phyloP scores from a whole-genome alignment of 2,113 vertebrate species.

The Stigmatopora argus region DNA sequence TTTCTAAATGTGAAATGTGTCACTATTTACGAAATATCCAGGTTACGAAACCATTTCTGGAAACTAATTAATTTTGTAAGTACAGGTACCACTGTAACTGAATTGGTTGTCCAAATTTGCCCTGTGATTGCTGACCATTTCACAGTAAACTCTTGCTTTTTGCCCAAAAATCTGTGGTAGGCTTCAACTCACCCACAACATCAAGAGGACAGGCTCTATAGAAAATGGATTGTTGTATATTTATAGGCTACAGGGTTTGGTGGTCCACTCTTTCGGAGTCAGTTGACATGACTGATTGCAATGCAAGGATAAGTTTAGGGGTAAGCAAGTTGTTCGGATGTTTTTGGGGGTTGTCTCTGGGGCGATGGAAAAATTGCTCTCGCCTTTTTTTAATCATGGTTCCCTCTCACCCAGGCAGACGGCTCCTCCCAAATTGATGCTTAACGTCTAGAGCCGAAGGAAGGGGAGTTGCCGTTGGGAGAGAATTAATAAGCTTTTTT shows the following conservation, averaged over 20 bases:
- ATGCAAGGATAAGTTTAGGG: background rate
- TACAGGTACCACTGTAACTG: no score
- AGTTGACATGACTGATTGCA: background rate
- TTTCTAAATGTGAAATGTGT: no score
- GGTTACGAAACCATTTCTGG: no score
- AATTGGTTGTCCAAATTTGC: background rate
- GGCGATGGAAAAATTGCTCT: background rate
- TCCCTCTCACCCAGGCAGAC: slow-evolving; percentile 21
- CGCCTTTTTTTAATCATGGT: slow-evolving; percentile 33
- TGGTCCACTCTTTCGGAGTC: background rate
- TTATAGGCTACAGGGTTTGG: background rate
- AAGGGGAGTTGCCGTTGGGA: slow-evolving; percentile 26
- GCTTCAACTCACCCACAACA: background rate
- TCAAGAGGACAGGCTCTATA: background rate
- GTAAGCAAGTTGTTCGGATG: background rate
- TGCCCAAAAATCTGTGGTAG: no score
- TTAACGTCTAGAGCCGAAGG: slow-evolving; percentile 33
- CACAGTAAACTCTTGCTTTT: background rate
- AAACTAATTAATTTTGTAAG: no score
- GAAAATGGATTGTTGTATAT: background rate
- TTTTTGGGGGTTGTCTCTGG: background rate
- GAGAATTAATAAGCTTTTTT: slow-evolving; percentile 42
- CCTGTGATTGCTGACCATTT: background rate
- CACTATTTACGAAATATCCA: no score
- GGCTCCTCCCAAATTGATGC: slow-evolving; percentile 44